Evolutionary conservation across 2,797 vertebrate species (phyloP), one percentile per base, ranked within the genome.

Genomic region (Saxicola maurus): DNA sequence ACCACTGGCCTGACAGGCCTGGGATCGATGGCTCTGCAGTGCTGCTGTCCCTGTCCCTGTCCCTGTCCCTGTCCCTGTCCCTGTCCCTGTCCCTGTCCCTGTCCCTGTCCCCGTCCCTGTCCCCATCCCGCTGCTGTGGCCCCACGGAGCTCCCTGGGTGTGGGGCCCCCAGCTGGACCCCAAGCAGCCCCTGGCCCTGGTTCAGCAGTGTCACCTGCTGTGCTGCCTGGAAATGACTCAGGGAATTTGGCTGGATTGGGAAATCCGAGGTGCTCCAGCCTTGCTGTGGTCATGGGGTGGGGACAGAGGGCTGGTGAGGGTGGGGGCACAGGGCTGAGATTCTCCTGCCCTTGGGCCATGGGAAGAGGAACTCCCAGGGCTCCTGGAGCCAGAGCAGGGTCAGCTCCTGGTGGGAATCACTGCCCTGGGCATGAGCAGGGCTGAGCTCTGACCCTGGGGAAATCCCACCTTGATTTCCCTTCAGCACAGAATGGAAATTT

Each of bases 1-100:
- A 57, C 71, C 35, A 20, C 14, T 60, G 91, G 65, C 82, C 59
- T 82, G 86, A 67, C 81, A 85, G 78, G 53, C 53, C 57, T 77
- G 46, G 78, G 65, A 57, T 33, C 35, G 65, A 53, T 51, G 89
- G 62, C 48, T 19, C 90, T 51, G 72, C 7, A 0, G 43, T 5
- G n/a, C 17, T 30, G 30, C 53, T 56, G 46, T 74, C 21, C 10
- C n/a, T 14, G 24, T 45, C 23, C 61, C 60, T 62, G 8, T 62
- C 30, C 40, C 38, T n/a, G 28, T 21, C 20, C 38, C 38, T 24
- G 20, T 42, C 37, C 18, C 61, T 30, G 11, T 65, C 13, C 13
- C 35, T 8, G 18, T 45, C 16, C 45, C 45, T 8, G 12, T 13
- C 43, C 11, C 43, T 46, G 45, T 43, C 45, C 45, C 45, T 46